Evolutionary conservation across 53 echinoderm and acorn worm genomes (phyloP).

Genomic region (Paracentrotus lividus): DNA sequence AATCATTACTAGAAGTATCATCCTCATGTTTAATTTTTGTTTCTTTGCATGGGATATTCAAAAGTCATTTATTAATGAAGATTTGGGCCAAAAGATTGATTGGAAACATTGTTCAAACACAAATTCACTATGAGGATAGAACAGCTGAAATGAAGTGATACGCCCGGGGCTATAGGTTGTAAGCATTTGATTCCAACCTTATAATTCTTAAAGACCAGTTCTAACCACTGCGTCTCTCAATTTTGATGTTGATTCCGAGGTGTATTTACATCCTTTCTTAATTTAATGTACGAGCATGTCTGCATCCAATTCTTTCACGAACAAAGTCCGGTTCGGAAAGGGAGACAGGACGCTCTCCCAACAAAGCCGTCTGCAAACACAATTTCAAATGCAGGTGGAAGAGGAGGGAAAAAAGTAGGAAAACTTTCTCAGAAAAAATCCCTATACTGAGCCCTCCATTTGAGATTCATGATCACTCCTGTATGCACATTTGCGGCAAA

Average conservation of each 20-base stretch:
- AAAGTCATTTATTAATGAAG: background rate
- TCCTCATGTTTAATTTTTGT: background rate
- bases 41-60: background rate
- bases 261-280: constrained; percentile 17
- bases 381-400: constrained; percentile 46
- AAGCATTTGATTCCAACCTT: background rate
- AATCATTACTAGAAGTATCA: background rate
- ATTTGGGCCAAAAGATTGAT: background rate
- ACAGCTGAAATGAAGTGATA: background rate
- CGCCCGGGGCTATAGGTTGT: background rate
- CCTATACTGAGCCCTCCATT: constrained; percentile 38
- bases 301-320: background rate
- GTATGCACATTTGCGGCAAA: constrained; percentile 55
- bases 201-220: background rate
- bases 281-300: constrained; percentile 25
- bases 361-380: constrained; percentile 37
- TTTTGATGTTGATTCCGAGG: background rate
- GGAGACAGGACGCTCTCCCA: constrained; percentile 25
- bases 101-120: background rate
- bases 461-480: constrained; percentile 46
- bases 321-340: background rate
- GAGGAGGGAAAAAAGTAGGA: background rate
- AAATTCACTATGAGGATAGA: background rate
- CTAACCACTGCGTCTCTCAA: background rate
- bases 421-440: constrained; percentile 25